A percentile compares a stretch with the other conserved stretches of the same genome.
phyloP scores from a whole-genome alignment of 2,113 vertebrate genomes.

The Echinops telfairi region DNA sequence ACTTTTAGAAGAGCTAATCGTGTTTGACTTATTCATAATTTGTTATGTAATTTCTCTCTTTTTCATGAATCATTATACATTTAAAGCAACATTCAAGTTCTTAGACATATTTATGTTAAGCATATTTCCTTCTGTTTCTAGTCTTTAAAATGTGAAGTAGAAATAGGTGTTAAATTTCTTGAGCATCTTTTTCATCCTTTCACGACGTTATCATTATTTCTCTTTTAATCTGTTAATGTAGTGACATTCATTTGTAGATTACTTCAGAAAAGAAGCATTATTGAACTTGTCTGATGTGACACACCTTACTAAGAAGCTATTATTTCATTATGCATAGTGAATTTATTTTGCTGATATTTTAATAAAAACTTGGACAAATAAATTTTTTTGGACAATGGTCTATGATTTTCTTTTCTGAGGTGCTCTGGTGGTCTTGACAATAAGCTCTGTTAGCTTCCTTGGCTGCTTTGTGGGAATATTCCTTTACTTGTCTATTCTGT shows the following conservation, averaged over 20 bases:
- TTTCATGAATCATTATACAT: not conserved
- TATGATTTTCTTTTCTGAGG: conserved; percentile 6
- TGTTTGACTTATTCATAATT: not conserved
- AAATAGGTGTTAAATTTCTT: not conserved
- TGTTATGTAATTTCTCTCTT: not conserved
- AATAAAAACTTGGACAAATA: not conserved
- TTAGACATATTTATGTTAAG: not conserved
- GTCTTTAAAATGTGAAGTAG: conserved; percentile 2
- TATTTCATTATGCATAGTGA: not conserved
- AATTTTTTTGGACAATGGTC: not conserved
- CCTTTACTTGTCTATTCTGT: conserved; percentile 17
- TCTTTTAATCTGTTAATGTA: not conserved
- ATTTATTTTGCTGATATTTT: conserved; percentile 4
- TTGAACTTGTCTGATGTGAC: no score
- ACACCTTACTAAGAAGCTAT: no score
- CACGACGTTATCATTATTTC: not conserved
- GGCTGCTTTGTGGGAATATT: not conserved
- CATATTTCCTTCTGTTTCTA: not conserved
- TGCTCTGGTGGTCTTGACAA: not conserved
- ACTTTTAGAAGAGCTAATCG: conserved; percentile 1
- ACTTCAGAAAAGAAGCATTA: no score
- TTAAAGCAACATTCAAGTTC: conserved; percentile 1
- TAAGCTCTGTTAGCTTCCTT: not conserved
- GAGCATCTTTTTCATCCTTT: not conserved
- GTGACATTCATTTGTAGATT: not conserved